Conservation (phyloP, 1,140 invertebrate genomes). For the Dendrolimus kikuchii region DNA sequence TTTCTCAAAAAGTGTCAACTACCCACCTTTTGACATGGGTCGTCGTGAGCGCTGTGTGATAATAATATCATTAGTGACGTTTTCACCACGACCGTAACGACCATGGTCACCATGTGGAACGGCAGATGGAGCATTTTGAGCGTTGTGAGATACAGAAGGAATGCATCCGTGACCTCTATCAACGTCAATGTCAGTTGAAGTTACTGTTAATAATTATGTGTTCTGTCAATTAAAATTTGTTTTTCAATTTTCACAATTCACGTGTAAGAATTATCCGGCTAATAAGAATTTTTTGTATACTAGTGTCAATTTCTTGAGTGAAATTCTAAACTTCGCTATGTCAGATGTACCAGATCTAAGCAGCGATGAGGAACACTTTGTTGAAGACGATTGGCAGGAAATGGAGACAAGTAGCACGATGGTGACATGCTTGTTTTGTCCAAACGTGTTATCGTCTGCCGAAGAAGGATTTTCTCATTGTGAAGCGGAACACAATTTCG, state of each 20-base stretch:
- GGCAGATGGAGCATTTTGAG: no score
- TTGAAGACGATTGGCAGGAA: constrained; percentile 70
- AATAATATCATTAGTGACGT: no score
- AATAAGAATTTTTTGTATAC: not conserved
- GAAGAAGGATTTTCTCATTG: constrained; percentile 74
- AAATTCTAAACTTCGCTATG: constrained; percentile 28
- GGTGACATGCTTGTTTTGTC: constrained; percentile 75
- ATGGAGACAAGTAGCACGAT: constrained; percentile 52
- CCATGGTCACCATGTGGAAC: no score
- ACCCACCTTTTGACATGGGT: no score
- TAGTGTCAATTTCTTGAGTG: not conserved
- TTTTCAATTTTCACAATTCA: constrained; percentile 5
- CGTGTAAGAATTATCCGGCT: constrained; percentile 15
- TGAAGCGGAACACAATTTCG: constrained; percentile 77
- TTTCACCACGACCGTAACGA: no score
- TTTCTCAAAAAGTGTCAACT: no score
- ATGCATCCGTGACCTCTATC: no score
- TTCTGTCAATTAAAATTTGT: no score
- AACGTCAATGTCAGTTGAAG: no score
- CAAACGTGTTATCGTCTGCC: constrained; percentile 63
- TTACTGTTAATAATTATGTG: no score
- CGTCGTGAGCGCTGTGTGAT: no score
- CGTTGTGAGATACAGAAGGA: no score
- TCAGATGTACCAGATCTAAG: constrained; percentile 65
- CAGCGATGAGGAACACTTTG: constrained; percentile 58